Percentiles rank a stretch among this genome's conserved stretches.
Evolutionary conservation across 2,888 invertebrate genomes (phyloP).

Genomic region (Periphyllus acericola): DNA sequence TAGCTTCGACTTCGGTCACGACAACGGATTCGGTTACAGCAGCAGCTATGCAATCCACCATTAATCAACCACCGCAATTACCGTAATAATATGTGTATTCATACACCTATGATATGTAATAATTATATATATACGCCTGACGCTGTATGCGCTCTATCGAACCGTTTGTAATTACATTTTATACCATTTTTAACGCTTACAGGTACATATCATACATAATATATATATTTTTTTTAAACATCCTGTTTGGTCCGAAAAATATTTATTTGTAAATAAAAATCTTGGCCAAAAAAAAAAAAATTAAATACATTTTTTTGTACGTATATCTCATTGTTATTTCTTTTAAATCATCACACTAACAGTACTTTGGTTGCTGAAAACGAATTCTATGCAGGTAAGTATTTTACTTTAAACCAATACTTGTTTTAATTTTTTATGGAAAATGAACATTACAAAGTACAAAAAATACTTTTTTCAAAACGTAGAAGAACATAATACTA

Average conservation of each 20-base stretch:
- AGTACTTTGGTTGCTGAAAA: too few species aligned
- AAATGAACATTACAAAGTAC: too few species aligned
- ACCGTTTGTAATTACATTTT: conserved; percentile 11
- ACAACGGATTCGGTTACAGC: conserved; percentile 62
- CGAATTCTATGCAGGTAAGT: too few species aligned
- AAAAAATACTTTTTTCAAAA: too few species aligned
- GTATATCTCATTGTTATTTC: not conserved
- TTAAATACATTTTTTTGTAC: not conserved
- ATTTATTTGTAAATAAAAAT: conserved; percentile 9
- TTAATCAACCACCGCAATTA: not conserved
- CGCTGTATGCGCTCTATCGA: not conserved
- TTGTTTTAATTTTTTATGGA: too few species aligned
- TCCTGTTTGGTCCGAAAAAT: not conserved
- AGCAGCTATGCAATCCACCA: conserved; percentile 57
- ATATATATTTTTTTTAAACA: not conserved
- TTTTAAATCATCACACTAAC: not conserved
- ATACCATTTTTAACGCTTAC: conserved; percentile 3
- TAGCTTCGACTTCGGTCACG: conserved; percentile 54
- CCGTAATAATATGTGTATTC: not conserved
- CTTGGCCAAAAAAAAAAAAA: not conserved
- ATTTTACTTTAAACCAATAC: too few species aligned
- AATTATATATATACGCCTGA: not conserved
- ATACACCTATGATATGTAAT: not conserved
- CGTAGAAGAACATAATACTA: too few species aligned
- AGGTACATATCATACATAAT: not conserved